Percentiles rank a stretch among this genome's conserved stretches.
These are phyloP conservation scores for Sciaenops ocellatus DNA, from an alignment of 2,797 vertebrate genomes.

Conservation along the genomic window DNA sequence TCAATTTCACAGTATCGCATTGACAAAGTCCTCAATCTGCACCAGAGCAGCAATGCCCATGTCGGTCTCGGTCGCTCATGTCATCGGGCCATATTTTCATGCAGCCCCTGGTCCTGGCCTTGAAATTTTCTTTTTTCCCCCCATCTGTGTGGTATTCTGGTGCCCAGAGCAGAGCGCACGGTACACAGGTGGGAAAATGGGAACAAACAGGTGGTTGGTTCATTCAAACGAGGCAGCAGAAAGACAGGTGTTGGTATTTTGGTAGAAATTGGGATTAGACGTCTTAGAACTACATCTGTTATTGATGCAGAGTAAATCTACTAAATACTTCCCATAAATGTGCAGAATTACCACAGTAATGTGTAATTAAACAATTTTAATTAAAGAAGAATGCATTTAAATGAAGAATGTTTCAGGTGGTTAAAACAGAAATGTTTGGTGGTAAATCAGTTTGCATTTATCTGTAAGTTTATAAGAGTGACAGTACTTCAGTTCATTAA, in stretches of 20 bases:
- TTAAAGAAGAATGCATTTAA: conserved; percentile 1
- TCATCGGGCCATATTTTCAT: background rate
- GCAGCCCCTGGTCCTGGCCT: background rate
- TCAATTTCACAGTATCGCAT: conserved; percentile 10
- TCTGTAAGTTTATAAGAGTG: background rate
- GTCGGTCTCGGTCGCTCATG: too few species aligned
- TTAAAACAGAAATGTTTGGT: background rate
- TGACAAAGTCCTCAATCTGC: conserved; percentile 14
- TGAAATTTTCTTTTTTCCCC: conserved; percentile 7
- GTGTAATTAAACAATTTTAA: conserved; percentile 5
- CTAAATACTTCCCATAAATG: background rate
- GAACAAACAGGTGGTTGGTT: conserved; percentile 1
- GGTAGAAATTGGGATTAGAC: background rate
- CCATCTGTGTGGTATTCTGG: background rate
- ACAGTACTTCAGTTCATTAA: conserved; percentile 30
- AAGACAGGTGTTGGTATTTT: conserved; percentile 1
- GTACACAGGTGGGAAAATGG: conserved; percentile 7
- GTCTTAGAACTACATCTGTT: background rate
- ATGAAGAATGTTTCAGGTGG: background rate
- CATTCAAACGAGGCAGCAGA: background rate
- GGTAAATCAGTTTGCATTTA: background rate
- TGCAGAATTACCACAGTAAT: background rate
- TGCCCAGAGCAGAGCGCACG: background rate
- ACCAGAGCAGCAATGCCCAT: background rate
- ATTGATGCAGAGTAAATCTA: background rate